These are phyloP conservation scores for Celastrina argiolus DNA, from an alignment of 2,888 invertebrate genomes.

Conservation along the genomic window DNA sequence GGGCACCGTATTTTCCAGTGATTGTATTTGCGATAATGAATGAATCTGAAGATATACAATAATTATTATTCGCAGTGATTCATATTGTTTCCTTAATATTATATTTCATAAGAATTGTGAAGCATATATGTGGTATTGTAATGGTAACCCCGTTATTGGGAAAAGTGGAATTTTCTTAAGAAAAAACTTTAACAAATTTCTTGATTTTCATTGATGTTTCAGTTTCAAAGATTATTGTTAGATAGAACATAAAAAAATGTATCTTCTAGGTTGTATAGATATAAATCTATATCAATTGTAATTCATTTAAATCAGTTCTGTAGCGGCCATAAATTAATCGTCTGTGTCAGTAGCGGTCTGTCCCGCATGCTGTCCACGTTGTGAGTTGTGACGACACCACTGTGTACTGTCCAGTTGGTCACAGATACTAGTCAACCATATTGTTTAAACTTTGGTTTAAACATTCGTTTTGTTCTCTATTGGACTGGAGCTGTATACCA, in stretches of 20 bases:
- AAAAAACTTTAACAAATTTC: neutral
- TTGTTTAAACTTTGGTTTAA: slow-evolving; percentile 31
- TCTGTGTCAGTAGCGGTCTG: slow-evolving; percentile 35
- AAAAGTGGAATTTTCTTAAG: neutral
- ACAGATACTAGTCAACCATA: slow-evolving; percentile 28
- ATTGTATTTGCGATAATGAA: neutral
- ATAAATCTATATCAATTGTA: slow-evolving; percentile 6
- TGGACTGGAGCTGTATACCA: slow-evolving; percentile 18
- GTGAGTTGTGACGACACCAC: slow-evolving; percentile 25
- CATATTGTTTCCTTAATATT: neutral
- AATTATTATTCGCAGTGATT: too few relatives aligned
- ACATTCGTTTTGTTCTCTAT: slow-evolving; percentile 33
- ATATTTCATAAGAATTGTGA: neutral
- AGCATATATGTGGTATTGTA: too few relatives aligned
- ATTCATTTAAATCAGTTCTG: slow-evolving; percentile 8
- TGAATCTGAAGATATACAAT: too few relatives aligned
- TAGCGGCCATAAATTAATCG: slow-evolving; percentile 34
- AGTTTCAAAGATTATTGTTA: neutral
- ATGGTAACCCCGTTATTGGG: too few relatives aligned
- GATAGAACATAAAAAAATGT: neutral
- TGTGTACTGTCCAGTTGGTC: slow-evolving; percentile 31
- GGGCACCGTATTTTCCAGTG: neutral
- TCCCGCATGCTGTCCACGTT: slow-evolving; percentile 37
- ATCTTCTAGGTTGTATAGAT: neutral
- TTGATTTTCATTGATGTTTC: neutral